Base-by-base conservation (phyloP, 2,797 vertebrate genomes). In the Pogonophryne albipinna region DNA sequence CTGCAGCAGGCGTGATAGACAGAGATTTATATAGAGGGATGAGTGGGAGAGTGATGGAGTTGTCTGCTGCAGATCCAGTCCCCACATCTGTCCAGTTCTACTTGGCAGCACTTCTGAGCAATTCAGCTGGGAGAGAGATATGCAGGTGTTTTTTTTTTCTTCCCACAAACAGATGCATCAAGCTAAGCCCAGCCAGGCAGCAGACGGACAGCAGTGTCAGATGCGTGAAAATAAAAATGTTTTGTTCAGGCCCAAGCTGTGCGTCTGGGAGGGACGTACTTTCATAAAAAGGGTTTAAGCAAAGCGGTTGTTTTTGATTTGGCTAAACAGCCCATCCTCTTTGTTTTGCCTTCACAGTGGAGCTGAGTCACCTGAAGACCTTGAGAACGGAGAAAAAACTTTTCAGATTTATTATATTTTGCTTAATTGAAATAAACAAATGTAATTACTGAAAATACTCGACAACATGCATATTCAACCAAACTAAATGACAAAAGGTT, bases 81-180 rank as follows among this genome's bases (percentile, higher is more conserved):
- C 76, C 80, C 92, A 91, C 92, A 93, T 92, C 91, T 93, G 92
- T 89, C 90, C 76, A 20, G 88, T 91, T 91, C 91, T 86, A 86
- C 88, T 91, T 92, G 91, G 91, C 92, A 89, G 92, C 87, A 78
- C 85, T 87, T 91, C 88, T 89, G 83, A 93, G 84, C 82, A 84
- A 87, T 91, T 91, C 89, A 87, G 85, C 77, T 9, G 81, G 83
- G 85, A 89, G 85, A 77, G 79, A 92, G 87, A 92, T 90, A 92
- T 90, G 90, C 90, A 92, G 92, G 91, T 93, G 91, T 88, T 79
- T 87, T 77, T 67, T 74, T 66, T 76, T 47, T 19, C 17, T 15
- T 13, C 14, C 45, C 62, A 79, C 84, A 88, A 91, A 91, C 90
- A 92, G 89, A 92, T 91, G 85, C 90, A 87, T 89, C 85, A 83